Evolutionary conservation across 2,888 invertebrate species (phyloP).

Genomic region (Rosalia funebris): DNA sequence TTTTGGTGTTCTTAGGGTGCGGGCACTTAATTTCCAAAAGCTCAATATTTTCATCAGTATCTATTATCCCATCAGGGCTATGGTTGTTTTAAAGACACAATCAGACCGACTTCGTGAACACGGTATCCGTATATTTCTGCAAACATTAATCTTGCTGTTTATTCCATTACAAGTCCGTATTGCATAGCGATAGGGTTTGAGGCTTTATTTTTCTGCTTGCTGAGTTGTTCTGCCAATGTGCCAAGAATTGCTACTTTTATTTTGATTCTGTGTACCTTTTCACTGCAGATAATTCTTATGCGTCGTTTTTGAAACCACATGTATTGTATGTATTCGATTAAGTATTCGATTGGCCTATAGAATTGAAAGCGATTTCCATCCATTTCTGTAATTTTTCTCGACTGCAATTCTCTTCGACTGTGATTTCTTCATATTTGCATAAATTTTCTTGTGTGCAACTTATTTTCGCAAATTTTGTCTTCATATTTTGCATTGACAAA

Average conservation of each 20-base stretch:
- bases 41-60: too few relatives aligned
- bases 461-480: not conserved
- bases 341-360: not conserved
- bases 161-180: constrained; percentile 5
- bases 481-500: not conserved
- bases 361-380: not conserved
- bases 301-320: not conserved
- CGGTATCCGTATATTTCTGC: not conserved
- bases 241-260: not conserved
- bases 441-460: not conserved
- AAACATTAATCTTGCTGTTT: constrained; percentile 4
- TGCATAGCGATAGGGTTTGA: constrained; percentile 6
- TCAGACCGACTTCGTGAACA: too few relatives aligned
- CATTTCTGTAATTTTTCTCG: too few relatives aligned
- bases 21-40: too few relatives aligned
- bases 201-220: not conserved
- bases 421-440: not conserved
- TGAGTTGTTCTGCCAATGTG: not conserved
- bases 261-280: not conserved
- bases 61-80: too few relatives aligned
- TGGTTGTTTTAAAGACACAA: too few relatives aligned
- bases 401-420: not conserved
- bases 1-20: too few relatives aligned
- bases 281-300: not conserved
- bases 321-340: not conserved